Percentiles rank a stretch among this genome's conserved stretches.
These are phyloP conservation scores for Microcebus griseorufus DNA, from an alignment of 2,113 vertebrate genomes.

Conservation along the genomic window DNA sequence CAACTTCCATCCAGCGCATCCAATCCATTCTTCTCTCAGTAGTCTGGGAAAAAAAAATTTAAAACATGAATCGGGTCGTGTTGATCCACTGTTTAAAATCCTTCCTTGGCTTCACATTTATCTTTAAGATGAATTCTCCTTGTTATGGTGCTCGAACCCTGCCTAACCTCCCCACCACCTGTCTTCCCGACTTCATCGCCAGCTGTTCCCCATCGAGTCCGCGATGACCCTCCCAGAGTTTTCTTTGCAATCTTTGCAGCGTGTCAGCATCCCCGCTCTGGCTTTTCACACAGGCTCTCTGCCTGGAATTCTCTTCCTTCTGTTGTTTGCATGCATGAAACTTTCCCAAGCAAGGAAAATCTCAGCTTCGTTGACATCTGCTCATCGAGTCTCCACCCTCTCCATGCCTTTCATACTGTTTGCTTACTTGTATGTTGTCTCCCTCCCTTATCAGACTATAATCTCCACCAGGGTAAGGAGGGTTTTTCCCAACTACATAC, in stretches of 20 bases:
- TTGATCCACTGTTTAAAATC: neutral
- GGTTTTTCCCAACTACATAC: neutral
- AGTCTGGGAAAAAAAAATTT: neutral
- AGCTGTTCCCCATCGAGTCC: neutral
- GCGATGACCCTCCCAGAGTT: neutral
- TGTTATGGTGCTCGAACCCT: neutral
- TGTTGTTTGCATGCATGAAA: neutral
- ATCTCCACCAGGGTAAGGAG: neutral
- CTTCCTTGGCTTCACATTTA: neutral
- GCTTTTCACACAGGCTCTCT: neutral
- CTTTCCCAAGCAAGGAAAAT: neutral
- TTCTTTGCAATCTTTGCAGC: neutral
- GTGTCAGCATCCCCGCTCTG: rapidly evolving
- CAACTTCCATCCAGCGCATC: neutral
- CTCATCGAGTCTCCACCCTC: neutral
- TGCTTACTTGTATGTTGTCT: neutral
- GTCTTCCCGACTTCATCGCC: neutral
- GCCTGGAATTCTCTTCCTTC: neutral
- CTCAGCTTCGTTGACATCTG: neutral
- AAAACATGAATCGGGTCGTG: neutral
- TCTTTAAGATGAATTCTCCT: neutral
- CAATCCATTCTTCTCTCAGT: neutral
- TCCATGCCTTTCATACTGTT: neutral
- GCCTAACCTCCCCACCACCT: rapidly evolving
- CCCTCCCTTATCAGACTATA: neutral